Percentiles rank a stretch among this genome's conserved stretches.
Evolutionary conservation across 2,113 vertebrate genomes (phyloP).

Genomic region (Dipodomys stephensi): DNA sequence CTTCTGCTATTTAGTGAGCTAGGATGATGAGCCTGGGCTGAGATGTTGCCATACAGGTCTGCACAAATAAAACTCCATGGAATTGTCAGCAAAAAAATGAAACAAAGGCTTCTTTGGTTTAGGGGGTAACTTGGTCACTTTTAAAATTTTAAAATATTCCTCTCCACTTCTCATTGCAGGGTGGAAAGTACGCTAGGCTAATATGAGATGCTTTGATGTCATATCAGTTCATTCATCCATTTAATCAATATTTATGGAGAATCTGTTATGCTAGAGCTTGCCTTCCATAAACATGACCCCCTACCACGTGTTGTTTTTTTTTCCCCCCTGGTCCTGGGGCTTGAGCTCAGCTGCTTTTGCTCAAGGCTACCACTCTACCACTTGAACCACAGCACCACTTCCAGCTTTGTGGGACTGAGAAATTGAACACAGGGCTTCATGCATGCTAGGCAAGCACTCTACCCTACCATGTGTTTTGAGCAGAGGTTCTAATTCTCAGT

Average conservation of each 20-base stretch:
- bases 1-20: neutral
- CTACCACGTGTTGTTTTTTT: too few relatives aligned
- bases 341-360: too few relatives aligned
- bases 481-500: neutral
- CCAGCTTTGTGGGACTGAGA: too few relatives aligned
- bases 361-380: too few relatives aligned
- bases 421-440: too few relatives aligned
- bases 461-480: too few relatives aligned
- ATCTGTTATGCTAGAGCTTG: neutral
- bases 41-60: neutral
- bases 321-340: too few relatives aligned
- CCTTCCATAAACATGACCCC: neutral
- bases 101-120: neutral
- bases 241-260: neutral
- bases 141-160: constrained; percentile 3
- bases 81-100: constrained; percentile 20
- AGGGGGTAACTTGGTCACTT: neutral
- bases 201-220: neutral
- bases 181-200: neutral
- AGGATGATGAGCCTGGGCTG: neutral
- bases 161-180: neutral
- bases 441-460: too few relatives aligned
- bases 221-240: neutral
- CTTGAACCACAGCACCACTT: too few relatives aligned
- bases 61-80: neutral